phyloP scores from a whole-genome alignment of 1,140 invertebrate species.

The Kradibia gibbosae region DNA sequence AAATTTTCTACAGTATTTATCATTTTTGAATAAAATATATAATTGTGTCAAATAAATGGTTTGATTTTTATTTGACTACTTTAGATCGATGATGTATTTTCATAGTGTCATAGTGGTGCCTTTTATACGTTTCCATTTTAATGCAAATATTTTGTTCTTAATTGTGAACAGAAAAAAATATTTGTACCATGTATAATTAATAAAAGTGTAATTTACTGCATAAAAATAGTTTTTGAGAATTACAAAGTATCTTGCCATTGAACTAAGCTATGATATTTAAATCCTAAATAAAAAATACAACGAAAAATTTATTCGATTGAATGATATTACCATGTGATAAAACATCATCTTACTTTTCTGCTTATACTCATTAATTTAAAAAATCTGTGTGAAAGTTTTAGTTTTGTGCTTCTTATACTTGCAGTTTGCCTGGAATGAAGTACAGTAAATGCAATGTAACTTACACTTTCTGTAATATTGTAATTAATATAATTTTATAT shows the following conservation, averaged over 20 bases:
- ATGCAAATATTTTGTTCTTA: slow-evolving; percentile 44
- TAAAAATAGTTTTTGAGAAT: neutral
- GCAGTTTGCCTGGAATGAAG: slow-evolving; percentile 32
- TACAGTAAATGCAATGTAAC: slow-evolving; percentile 46
- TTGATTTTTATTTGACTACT: slow-evolving; percentile 33
- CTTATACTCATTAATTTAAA: slow-evolving; percentile 21
- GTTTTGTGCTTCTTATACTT: slow-evolving; percentile 4
- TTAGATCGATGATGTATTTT: slow-evolving; percentile 48
- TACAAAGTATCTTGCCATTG: slow-evolving; percentile 29
- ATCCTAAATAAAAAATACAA: slow-evolving; percentile 20
- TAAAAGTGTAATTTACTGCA: slow-evolving; percentile 24
- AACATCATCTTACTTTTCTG: neutral
- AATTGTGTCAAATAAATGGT: neutral
- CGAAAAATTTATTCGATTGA: neutral
- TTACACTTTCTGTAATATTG: slow-evolving; percentile 52
- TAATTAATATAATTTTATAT: slow-evolving; percentile 59
- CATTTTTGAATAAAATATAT: slow-evolving; percentile 15
- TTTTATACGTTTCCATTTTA: slow-evolving; percentile 48
- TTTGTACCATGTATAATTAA: slow-evolving; percentile 34
- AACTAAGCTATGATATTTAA: slow-evolving; percentile 29
- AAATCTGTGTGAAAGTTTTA: slow-evolving; percentile 5
- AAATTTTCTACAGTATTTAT: slow-evolving; percentile 27
- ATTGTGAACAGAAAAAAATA: slow-evolving; percentile 31
- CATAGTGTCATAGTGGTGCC: slow-evolving; percentile 50
- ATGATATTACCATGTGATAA: neutral